Percentiles rank a stretch among this genome's conserved stretches.
Evolutionary conservation across 2,888 invertebrate species (phyloP).

Genomic region (Erannis defoliaria): DNA sequence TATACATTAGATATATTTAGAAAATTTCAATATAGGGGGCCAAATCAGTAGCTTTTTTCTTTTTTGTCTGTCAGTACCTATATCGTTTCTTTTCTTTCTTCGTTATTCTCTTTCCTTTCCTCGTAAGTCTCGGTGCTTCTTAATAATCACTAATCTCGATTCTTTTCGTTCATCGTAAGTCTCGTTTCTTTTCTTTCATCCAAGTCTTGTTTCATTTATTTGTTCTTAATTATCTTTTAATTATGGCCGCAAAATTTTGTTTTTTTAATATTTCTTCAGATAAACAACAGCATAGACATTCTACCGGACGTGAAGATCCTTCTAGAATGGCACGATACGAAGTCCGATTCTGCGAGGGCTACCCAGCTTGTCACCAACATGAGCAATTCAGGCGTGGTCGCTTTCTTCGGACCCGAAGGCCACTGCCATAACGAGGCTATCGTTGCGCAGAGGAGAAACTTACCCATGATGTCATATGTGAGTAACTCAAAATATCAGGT

Average conservation of each 20-base stretch:
- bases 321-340: constrained; percentile 94
- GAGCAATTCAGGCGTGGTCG: constrained; percentile 95
- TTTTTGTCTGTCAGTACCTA: too few relatives aligned
- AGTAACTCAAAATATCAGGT: constrained; percentile 71
- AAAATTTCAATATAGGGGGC: too few relatives aligned
- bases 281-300: constrained; percentile 89
- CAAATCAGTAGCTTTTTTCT: too few relatives aligned
- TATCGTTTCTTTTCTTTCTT: too few relatives aligned
- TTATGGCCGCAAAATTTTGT: not conserved
- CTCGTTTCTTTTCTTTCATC: too few relatives aligned
- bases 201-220: too few relatives aligned
- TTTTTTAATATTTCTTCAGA: constrained; percentile 74
- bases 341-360: constrained; percentile 93
- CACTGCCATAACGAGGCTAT: constrained; percentile 98
- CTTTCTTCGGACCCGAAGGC: constrained; percentile 98
- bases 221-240: too few relatives aligned
- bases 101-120: too few relatives aligned
- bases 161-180: too few relatives aligned
- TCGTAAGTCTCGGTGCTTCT: too few relatives aligned
- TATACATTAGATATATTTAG: too few relatives aligned
- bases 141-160: too few relatives aligned
- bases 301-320: constrained; percentile 91
- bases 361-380: constrained; percentile 95
- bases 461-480: constrained; percentile 99
- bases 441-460: constrained; percentile 96